Evolutionary conservation across 2,888 invertebrate species (phyloP), one percentile per base, ranked within the genome.

Genomic region (Amphipyra berbera): DNA sequence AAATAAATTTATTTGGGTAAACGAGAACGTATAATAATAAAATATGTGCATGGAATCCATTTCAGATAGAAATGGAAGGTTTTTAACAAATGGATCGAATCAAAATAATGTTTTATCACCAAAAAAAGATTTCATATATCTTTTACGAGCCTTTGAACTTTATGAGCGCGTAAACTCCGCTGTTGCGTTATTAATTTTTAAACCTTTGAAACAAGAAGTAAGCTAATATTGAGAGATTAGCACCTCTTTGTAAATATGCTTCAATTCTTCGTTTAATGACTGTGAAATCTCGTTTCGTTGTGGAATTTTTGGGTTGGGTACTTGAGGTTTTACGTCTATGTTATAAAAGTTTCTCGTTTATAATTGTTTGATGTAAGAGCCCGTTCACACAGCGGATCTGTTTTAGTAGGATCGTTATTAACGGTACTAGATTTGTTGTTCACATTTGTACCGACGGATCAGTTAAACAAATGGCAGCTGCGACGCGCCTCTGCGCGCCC

Each of bases 171-270:
- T 69, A 57, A 74, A 61, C 37, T 63, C 10, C 13, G 40, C 46
- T 64, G 55, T 72, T 42, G 41, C 37, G 41, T 76, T 64, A 72
- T 72, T 76, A 79, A 64, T 72, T 72, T 68, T 58, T 61, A 59
- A 35, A 45, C 9, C 30, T 27, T 21, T 46, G 3, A 21, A 27
- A 63, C 47, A 59, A 54, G 52, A 55, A 62, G 42, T 40, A 44
- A 38, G 30, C 10, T 1, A 53, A 52, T 46, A 40, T 48, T 15
- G 38, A 27, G 41, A 45, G 44, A 63, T 67, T 57, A 55, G 35
- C 53, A 55, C 40, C 56, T 50, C 33, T 42, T 37, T 46, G 27
- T 42, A 37, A 60, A 60, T 41, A 50, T 9, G 21, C 45, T 21
- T 37, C 38, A 21, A 46, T 35, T 33, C 15, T 15, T 30, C 8